These are phyloP conservation scores for Sthenelais limicola DNA, from an alignment of 2,888 invertebrate genomes.

Conservation along the genomic window DNA sequence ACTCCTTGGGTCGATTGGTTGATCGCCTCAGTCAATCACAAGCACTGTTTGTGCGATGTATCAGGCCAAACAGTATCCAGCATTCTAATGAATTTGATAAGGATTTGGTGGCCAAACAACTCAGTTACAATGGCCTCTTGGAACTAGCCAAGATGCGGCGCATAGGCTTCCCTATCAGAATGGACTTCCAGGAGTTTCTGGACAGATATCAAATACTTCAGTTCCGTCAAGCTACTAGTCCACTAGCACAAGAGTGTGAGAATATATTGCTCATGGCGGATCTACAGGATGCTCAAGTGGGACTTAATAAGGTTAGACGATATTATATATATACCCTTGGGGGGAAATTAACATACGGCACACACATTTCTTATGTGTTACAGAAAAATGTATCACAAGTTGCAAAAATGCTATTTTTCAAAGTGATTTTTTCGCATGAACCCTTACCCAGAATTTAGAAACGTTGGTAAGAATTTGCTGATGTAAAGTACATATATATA, in stretches of 20 bases:
- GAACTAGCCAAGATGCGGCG: slow-evolving; percentile 64
- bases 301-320: slow-evolving; percentile 3
- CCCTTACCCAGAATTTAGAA: no score
- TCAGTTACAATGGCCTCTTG: slow-evolving; percentile 65
- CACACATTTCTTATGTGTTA: no score
- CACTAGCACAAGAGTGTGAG: neutral
- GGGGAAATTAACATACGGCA: no score
- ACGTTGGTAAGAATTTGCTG: no score
- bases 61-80: slow-evolving; percentile 62
- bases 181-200: slow-evolving; percentile 60
- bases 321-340: no score
- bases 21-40: slow-evolving; percentile 35
- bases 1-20: slow-evolving; percentile 26
- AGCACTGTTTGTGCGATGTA: slow-evolving; percentile 54
- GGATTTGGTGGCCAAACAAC: slow-evolving; percentile 58
- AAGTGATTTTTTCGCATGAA: no score
- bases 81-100: slow-evolving; percentile 57
- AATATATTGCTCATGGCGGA: neutral
- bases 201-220: slow-evolving; percentile 45
- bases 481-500: no score
- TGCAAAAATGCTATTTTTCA: no score
- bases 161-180: slow-evolving; percentile 63
- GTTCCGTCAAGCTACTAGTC: neutral
- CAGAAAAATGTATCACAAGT: no score
- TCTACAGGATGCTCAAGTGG: neutral